Conservation (phyloP, 2,113 vertebrate species). For the Copsychus sechellarum region DNA sequence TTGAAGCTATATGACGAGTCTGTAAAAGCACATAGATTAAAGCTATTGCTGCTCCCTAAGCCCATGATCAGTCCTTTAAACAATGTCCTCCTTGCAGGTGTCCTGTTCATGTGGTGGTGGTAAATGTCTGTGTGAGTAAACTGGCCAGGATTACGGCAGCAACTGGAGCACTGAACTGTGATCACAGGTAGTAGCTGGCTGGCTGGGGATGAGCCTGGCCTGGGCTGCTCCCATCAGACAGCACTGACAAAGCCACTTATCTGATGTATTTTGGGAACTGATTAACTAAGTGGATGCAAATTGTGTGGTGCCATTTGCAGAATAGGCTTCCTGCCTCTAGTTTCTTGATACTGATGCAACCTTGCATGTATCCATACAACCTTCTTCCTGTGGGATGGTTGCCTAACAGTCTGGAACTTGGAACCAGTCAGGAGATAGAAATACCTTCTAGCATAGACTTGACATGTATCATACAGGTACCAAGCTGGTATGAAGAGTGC, state of each 20-base stretch:
- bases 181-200: background rate
- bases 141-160: background rate
- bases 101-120: rapidly evolving
- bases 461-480: background rate
- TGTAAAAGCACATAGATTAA: background rate
- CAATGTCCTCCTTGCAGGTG: background rate
- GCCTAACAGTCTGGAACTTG: background rate
- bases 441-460: background rate
- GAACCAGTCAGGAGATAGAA: background rate
- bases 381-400: background rate
- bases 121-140: background rate
- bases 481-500: background rate
- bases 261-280: background rate
- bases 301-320: background rate
- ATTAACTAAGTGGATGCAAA: background rate
- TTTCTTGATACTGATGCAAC: background rate
- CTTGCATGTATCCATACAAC: background rate
- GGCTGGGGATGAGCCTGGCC: background rate
- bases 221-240: background rate
- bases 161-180: background rate
- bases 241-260: background rate
- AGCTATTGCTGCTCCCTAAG: background rate
- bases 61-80: background rate
- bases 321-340: background rate
- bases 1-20: background rate